phyloP scores from a whole-genome alignment of 2,113 vertebrate species.

The Tinamus guttatus region DNA sequence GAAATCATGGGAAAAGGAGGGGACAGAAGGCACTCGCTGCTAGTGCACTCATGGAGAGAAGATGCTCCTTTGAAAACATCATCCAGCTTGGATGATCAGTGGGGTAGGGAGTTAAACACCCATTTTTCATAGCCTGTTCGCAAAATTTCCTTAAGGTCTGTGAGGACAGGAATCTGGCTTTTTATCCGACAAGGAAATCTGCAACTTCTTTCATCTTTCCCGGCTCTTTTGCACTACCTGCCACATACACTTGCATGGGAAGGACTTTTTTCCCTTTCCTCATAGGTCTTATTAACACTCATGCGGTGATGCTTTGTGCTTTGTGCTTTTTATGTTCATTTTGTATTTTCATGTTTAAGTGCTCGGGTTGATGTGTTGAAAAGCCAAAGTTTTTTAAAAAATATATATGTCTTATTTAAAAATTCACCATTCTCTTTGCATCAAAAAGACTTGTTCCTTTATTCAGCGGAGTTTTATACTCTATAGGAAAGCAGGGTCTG shows the following conservation, averaged over 20 bases:
- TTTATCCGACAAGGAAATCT: not conserved
- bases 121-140: not conserved
- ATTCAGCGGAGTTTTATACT: not conserved
- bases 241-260: not conserved
- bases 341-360: not conserved
- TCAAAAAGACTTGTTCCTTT: not conserved
- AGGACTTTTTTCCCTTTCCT: not conserved
- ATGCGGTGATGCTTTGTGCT: not conserved
- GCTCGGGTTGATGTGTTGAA: not conserved
- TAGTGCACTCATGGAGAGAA: not conserved
- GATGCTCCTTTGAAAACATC: not conserved
- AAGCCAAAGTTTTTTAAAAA: not conserved
- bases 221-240: not conserved
- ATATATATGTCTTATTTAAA: not conserved
- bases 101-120: fast-evolving
- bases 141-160: not conserved
- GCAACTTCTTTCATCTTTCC: not conserved
- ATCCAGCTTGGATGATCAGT: not conserved
- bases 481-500: not conserved
- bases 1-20: not conserved
- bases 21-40: not conserved
- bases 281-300: not conserved
- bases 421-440: not conserved
- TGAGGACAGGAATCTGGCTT: not conserved
- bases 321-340: not conserved